Evolutionary conservation across 2,888 invertebrate species (phyloP).

Genomic region (Aricia artaxerxes): DNA sequence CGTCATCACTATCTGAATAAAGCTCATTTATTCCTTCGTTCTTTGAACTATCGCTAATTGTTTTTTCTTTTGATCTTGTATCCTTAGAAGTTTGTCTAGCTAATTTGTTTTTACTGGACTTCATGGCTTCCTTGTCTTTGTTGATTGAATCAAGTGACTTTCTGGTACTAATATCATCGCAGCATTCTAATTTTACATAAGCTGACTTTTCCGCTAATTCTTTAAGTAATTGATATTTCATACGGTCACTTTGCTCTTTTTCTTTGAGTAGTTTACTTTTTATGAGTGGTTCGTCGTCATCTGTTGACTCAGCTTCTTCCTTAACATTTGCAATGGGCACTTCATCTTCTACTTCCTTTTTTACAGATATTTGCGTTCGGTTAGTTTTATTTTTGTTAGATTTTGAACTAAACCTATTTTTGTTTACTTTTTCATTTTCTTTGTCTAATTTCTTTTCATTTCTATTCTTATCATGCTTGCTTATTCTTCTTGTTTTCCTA

Average conservation of each 20-base stretch:
- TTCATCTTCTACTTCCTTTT: slow-evolving; percentile 53
- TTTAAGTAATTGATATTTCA: slow-evolving; percentile 68
- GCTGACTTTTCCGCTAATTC: slow-evolving; percentile 74
- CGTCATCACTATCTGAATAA: slow-evolving; percentile 68
- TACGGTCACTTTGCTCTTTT: slow-evolving; percentile 60
- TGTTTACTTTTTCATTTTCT: slow-evolving; percentile 49
- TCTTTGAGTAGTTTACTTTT: slow-evolving; percentile 71
- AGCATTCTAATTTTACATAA: slow-evolving; percentile 74
- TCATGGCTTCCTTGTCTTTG: slow-evolving; percentile 60
- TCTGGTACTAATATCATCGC: slow-evolving; percentile 69
- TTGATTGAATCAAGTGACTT: slow-evolving; percentile 60
- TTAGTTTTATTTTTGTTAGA: slow-evolving; percentile 51
- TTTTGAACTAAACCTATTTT: slow-evolving; percentile 50
- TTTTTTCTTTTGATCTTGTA: slow-evolving; percentile 55
- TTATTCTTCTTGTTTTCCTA: slow-evolving; percentile 42
- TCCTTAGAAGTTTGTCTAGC: slow-evolving; percentile 50
- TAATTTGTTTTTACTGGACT: slow-evolving; percentile 55
- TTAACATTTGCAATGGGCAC: slow-evolving; percentile 55
- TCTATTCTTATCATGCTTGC: slow-evolving; percentile 49
- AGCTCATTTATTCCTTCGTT: slow-evolving; percentile 57
- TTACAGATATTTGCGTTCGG: slow-evolving; percentile 38
- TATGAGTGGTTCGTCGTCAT: slow-evolving; percentile 70
- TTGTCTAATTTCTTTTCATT: slow-evolving; percentile 53
- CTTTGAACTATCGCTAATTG: slow-evolving; percentile 60
- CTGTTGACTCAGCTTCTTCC: slow-evolving; percentile 67